Conservation (phyloP, 1,140 invertebrate species). For the Heliothis subflexa region DNA sequence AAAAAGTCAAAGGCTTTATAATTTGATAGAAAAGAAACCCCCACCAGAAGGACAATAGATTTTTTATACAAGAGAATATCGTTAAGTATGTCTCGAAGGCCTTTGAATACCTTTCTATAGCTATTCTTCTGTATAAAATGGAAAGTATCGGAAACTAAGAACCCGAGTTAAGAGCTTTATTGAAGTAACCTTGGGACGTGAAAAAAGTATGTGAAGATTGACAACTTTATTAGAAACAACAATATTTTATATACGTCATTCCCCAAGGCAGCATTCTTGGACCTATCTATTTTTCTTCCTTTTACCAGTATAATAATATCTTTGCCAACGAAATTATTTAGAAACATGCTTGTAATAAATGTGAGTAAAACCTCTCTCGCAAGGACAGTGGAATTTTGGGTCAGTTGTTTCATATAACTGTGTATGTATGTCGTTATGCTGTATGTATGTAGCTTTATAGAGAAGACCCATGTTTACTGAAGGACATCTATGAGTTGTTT, state of each 20-base stretch:
- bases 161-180: background rate
- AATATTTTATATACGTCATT: background rate
- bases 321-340: conserved; percentile 5
- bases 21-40: background rate
- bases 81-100: background rate
- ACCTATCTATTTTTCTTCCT: background rate
- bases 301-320: conserved; percentile 21
- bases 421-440: conserved; percentile 11
- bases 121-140: background rate
- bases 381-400: conserved; percentile 30
- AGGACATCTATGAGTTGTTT: conserved; percentile 18
- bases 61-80: background rate
- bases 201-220: background rate
- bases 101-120: background rate
- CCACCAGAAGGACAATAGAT: background rate
- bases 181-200: background rate
- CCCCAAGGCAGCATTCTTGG: background rate
- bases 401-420: conserved; percentile 24
- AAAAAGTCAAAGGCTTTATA: no score
- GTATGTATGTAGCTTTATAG: background rate
- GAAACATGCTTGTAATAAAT: conserved; percentile 25
- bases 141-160: background rate
- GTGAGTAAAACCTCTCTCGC: conserved; percentile 13
- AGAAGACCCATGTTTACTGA: background rate
- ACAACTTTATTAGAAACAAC: background rate